phyloP scores from a whole-genome alignment of 2,797 vertebrate genomes.

The Trachops cirrhosus region DNA sequence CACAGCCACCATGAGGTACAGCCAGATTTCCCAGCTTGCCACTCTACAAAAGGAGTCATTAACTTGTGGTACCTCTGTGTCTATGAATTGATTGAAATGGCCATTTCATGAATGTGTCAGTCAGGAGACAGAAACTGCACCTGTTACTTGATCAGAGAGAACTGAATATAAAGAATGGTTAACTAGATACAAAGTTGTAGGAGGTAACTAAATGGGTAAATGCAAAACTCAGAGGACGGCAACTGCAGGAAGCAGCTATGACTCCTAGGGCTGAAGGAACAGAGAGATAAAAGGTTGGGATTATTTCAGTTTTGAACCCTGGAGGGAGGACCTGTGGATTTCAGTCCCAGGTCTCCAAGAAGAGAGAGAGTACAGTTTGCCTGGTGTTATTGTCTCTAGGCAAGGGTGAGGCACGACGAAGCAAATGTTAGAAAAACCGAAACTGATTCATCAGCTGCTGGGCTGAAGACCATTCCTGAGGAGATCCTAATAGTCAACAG shows the following conservation, averaged over 20 bases:
- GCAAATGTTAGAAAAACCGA: background rate
- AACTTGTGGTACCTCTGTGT: background rate
- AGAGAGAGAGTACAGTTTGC: background rate
- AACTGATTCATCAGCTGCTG: background rate
- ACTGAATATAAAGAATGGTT: background rate
- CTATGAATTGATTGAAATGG: background rate
- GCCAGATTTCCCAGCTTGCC: background rate
- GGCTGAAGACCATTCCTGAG: background rate
- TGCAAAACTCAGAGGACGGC: background rate
- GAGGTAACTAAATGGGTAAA: background rate
- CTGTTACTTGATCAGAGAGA: background rate
- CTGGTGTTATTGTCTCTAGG: background rate
- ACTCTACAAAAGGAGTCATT: background rate
- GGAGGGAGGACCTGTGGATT: fast-evolving
- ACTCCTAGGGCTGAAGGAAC: background rate
- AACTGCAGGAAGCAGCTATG: background rate
- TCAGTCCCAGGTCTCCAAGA: background rate
- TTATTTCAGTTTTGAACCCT: background rate
- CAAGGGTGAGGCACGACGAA: background rate
- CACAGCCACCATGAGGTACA: background rate
- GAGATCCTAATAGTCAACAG: background rate
- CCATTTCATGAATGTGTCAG: background rate
- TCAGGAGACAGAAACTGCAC: background rate
- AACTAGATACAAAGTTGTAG: background rate
- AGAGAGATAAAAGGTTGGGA: background rate